Conservation (phyloP, 2,113 vertebrate genomes). For the Tauraco erythrolophus region DNA sequence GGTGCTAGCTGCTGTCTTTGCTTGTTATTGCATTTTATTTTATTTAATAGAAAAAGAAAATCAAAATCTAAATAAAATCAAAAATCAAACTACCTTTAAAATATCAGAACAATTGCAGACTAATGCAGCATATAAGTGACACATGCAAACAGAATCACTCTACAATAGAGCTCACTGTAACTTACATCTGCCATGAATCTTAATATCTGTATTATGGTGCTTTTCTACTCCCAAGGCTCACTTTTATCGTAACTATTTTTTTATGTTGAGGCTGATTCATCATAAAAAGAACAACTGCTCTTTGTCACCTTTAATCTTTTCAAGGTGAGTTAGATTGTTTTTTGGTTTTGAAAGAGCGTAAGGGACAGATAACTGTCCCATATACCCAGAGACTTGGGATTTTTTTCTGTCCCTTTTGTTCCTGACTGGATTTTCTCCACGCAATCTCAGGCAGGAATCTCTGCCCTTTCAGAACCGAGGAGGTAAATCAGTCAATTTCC, state of each 20-base stretch:
- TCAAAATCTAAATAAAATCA: neutral
- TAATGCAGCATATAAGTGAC: neutral
- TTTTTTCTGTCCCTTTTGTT: neutral
- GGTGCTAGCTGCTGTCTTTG: neutral
- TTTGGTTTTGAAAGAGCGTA: neutral
- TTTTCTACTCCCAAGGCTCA: neutral
- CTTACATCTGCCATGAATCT: neutral
- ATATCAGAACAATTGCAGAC: neutral
- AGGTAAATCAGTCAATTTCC: neutral
- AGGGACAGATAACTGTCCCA: neutral
- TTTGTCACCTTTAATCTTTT: neutral
- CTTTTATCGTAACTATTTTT: neutral
- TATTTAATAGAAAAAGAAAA: neutral
- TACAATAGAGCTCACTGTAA: neutral
- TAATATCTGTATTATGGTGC: neutral
- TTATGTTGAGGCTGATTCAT: neutral
- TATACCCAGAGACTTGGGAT: neutral
- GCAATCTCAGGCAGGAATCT: fast-evolving
- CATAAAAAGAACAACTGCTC: neutral
- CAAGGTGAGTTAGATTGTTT: neutral
- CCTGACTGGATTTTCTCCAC: neutral
- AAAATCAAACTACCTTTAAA: neutral
- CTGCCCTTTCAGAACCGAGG: neutral
- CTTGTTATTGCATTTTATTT: neutral
- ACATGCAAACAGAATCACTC: neutral